phyloP scores from a whole-genome alignment of 92 coral and sea anemone genomes.

The Galaxea fascicularis region DNA sequence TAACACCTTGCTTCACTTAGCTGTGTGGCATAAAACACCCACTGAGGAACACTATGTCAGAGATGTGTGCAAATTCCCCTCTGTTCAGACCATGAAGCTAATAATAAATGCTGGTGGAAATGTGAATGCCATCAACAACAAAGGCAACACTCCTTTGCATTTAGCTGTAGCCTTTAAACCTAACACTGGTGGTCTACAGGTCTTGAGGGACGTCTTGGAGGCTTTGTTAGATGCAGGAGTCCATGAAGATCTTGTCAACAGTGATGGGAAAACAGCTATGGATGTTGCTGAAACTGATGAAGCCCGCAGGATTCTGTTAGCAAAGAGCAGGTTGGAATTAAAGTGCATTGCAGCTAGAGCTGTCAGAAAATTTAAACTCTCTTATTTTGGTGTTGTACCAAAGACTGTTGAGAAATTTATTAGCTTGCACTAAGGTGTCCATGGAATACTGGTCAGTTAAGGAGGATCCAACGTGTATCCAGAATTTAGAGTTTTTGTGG shows the following conservation, averaged over 20 bases:
- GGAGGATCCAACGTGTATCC: not conserved
- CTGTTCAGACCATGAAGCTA: slow-evolving; percentile 65
- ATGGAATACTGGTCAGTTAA: not conserved
- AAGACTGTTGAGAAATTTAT: slow-evolving; percentile 82
- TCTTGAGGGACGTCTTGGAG: slow-evolving; percentile 60
- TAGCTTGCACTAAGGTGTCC: slow-evolving; percentile 64
- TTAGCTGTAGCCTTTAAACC: slow-evolving; percentile 68
- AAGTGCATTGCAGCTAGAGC: slow-evolving; percentile 89
- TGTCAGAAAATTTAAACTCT: slow-evolving; percentile 63
- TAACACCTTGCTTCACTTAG: slow-evolving; percentile 69
- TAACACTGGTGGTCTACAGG: slow-evolving; percentile 47
- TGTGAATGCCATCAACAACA: slow-evolving; percentile 73
- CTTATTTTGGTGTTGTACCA: slow-evolving; percentile 80
- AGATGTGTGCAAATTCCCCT: slow-evolving; percentile 81
- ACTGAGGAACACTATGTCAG: slow-evolving; percentile 86
- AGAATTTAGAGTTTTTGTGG: too few species aligned
- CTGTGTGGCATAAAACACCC: slow-evolving; percentile 78
- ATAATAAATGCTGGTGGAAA: slow-evolving; percentile 73
- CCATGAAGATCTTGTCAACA: slow-evolving; percentile 76
- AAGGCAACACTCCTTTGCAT: slow-evolving; percentile 84
- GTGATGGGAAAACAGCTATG: slow-evolving; percentile 70
- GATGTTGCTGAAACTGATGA: slow-evolving; percentile 75
- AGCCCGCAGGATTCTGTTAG: slow-evolving; percentile 56
- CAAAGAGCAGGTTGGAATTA: slow-evolving; percentile 61
- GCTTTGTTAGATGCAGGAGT: slow-evolving; percentile 66